Evolutionary conservation across 2,888 invertebrate species (phyloP).

Genomic region (Apantesis nais): DNA sequence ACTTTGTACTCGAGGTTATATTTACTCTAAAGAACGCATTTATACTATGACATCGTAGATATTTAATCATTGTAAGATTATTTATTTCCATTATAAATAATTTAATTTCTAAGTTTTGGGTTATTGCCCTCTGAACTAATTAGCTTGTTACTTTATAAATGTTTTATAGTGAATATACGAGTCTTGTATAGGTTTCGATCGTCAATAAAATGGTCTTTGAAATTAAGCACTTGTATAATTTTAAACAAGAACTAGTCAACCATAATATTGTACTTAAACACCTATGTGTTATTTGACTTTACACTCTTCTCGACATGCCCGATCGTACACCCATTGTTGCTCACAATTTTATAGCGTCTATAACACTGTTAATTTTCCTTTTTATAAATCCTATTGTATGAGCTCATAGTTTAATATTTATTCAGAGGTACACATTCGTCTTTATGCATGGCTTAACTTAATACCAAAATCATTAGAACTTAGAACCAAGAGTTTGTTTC

Average conservation of each 20-base stretch:
- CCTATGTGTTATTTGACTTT: background rate
- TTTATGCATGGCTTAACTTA: slow-evolving; percentile 58
- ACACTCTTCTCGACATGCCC: background rate
- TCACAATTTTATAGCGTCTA: slow-evolving; percentile 1
- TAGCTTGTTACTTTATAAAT: background rate
- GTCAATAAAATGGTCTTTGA: background rate
- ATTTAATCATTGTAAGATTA: no score
- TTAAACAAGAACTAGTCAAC: background rate
- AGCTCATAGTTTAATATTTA: slow-evolving; percentile 34
- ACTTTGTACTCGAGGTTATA: background rate
- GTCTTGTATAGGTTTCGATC: background rate
- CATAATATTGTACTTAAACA: background rate
- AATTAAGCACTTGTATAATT: background rate
- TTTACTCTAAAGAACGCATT: background rate
- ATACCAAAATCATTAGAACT: slow-evolving; percentile 64
- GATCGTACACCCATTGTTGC: slow-evolving; percentile 5
- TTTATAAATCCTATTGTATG: slow-evolving; percentile 23
- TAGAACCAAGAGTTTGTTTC: slow-evolving; percentile 61
- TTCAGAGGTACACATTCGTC: slow-evolving; percentile 41
- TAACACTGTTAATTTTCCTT: slow-evolving; percentile 24
- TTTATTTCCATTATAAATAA: no score
- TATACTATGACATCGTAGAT: no score
- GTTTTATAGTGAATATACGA: background rate
- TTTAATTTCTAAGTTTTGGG: no score
- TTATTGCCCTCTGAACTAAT: no score